phyloP scores from a whole-genome alignment of 2,797 vertebrate species.

The Lepus oiostolus region DNA sequence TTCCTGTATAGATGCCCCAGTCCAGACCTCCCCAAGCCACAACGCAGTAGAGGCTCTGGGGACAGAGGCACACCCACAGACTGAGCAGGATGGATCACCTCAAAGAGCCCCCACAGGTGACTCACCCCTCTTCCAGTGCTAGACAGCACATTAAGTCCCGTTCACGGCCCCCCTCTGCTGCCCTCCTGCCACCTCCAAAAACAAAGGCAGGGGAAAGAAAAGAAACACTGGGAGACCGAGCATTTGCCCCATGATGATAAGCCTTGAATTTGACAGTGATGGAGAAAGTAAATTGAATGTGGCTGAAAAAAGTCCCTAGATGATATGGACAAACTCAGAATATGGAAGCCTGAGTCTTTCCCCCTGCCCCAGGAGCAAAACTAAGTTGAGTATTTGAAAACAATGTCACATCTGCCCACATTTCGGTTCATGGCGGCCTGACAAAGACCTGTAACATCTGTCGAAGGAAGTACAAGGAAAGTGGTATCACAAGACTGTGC shows the following conservation, averaged over 20 bases:
- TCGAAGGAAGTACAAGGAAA: not conserved
- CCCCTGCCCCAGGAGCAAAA: not conserved
- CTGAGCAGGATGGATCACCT: not conserved
- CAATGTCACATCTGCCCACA: not conserved
- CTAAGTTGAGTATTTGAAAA: constrained; percentile 6
- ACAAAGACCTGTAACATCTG: not conserved
- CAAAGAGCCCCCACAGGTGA: not conserved
- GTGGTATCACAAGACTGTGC: not conserved
- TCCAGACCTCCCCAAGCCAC: not conserved
- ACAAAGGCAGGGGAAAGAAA: not conserved
- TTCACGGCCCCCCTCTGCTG: not conserved
- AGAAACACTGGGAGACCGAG: not conserved
- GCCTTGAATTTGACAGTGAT: constrained; percentile 16
- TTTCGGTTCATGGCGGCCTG: not conserved
- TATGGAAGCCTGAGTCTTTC: not conserved
- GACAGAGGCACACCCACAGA: not conserved
- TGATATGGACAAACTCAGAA: not conserved
- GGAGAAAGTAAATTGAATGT: constrained; percentile 18
- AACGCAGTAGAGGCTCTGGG: not conserved
- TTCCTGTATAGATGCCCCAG: not conserved
- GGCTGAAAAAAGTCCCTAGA: not conserved
- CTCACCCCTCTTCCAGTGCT: not conserved
- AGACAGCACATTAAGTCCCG: not conserved
- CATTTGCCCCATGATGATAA: not conserved
- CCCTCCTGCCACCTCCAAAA: not conserved